phyloP scores from a whole-genome alignment of 2,888 invertebrate genomes.

The Saturnia japonica region DNA sequence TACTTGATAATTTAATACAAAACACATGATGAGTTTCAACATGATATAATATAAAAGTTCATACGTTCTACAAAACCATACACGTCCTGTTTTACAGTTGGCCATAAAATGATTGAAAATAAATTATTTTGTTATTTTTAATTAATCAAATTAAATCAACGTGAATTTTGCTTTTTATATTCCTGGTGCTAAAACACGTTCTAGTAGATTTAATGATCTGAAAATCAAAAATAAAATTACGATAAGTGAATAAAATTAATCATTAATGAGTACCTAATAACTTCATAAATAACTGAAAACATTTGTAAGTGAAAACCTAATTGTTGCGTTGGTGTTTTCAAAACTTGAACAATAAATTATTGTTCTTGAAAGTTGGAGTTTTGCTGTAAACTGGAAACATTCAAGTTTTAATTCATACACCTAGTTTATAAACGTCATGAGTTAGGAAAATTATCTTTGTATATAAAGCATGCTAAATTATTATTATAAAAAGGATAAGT shows the following conservation, averaged over 20 bases:
- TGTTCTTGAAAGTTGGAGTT: background rate
- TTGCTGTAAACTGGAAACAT: background rate
- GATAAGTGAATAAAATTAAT: background rate
- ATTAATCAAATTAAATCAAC: constrained; percentile 32
- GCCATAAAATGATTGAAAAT: background rate
- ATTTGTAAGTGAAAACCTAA: background rate
- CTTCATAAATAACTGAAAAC: background rate
- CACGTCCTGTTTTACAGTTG: background rate
- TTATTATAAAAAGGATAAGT: too few relatives aligned
- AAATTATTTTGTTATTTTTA: background rate
- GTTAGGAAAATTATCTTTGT: background rate
- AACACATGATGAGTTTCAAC: constrained; percentile 3
- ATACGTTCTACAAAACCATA: background rate
- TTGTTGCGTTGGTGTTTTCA: background rate
- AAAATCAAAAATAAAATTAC: constrained; percentile 28
- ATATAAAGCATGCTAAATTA: too few relatives aligned
- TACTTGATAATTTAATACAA: background rate
- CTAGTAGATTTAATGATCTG: constrained; percentile 54
- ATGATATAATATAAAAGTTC: background rate
- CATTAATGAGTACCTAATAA: background rate
- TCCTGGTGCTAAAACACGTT: constrained; percentile 50
- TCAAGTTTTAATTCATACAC: background rate
- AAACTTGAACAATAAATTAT: background rate
- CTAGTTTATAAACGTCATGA: background rate
- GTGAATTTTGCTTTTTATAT: constrained; percentile 48